These are phyloP conservation scores for Malacoctenus gilli DNA, from an alignment of 2,797 vertebrate species.

Conservation along the genomic window DNA sequence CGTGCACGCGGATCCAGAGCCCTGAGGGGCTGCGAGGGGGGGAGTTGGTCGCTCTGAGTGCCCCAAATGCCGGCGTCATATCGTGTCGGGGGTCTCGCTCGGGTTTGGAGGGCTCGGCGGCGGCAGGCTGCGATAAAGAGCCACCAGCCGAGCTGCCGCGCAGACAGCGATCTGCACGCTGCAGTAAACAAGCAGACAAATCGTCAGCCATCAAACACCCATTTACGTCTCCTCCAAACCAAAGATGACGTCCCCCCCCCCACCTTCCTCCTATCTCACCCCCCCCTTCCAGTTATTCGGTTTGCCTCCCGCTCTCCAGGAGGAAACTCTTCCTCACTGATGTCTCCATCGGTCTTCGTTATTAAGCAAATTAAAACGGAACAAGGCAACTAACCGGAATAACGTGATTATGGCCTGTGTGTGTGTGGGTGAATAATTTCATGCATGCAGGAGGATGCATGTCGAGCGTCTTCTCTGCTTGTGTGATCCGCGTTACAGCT, in stretches of 20 bases:
- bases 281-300: too few relatives aligned
- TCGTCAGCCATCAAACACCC: conserved; percentile 27
- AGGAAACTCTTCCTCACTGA: conserved; percentile 4
- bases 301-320: conserved; percentile 1
- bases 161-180: conserved; percentile 33
- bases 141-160: conserved; percentile 52
- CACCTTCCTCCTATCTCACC: too few relatives aligned
- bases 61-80: conserved; percentile 26
- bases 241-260: conserved; percentile 28
- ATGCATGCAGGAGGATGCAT: conserved; percentile 13
- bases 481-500: neutral
- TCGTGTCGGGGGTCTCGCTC: conserved; percentile 26
- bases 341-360: neutral
- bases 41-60: conserved; percentile 25
- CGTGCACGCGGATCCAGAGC: conserved; percentile 14
- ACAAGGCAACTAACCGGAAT: neutral
- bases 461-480: neutral
- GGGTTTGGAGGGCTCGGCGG: conserved; percentile 30
- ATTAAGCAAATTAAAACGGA: neutral
- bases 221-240: conserved; percentile 40
- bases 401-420: neutral
- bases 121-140: conserved; percentile 29
- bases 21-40: conserved; percentile 17
- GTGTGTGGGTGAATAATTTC: conserved; percentile 5
- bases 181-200: conserved; percentile 24